Percentiles rank a stretch among this genome's conserved stretches.
Conservation (phyloP, 2,888 invertebrate species). For the Neoaliturus tenellus region DNA sequence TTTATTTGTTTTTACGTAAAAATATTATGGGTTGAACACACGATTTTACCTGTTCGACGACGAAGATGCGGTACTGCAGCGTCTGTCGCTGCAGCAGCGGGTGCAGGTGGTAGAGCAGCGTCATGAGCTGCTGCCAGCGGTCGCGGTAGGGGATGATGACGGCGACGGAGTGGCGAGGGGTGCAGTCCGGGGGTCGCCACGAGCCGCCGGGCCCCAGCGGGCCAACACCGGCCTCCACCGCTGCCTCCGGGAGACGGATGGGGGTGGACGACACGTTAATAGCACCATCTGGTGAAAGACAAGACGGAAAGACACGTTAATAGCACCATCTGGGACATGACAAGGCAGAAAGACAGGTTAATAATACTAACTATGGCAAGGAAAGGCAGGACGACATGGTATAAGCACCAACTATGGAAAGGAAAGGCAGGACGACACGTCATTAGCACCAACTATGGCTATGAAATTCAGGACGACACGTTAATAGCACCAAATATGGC, state of each 20-base stretch:
- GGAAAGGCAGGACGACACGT: no score
- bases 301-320: not conserved
- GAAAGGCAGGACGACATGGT: no score
- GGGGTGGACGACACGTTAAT: constrained; percentile 61
- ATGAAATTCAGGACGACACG: no score
- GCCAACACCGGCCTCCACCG: constrained; percentile 57
- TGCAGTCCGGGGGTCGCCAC: constrained; percentile 73
- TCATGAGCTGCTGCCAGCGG: constrained; percentile 72
- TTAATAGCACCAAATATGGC: no score
- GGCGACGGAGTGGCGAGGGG: constrained; percentile 74
- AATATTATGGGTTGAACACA: no score
- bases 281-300: constrained; percentile 58
- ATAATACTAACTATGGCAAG: no score
- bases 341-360: no score
- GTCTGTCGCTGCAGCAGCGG: constrained; percentile 74
- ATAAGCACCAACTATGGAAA: no score
- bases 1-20: no score
- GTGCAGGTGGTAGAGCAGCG: constrained; percentile 73
- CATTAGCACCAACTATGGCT: no score
- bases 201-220: constrained; percentile 72
- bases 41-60: constrained; percentile 74
- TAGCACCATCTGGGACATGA: no score
- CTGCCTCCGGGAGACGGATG: constrained; percentile 56
- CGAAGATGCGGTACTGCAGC: constrained; percentile 73
- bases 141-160: constrained; percentile 77